Evolutionary conservation across 2,113 vertebrate species (phyloP), one percentile per base, ranked within the genome.

Genomic region (Calyptommatus sinebrachiatus): DNA sequence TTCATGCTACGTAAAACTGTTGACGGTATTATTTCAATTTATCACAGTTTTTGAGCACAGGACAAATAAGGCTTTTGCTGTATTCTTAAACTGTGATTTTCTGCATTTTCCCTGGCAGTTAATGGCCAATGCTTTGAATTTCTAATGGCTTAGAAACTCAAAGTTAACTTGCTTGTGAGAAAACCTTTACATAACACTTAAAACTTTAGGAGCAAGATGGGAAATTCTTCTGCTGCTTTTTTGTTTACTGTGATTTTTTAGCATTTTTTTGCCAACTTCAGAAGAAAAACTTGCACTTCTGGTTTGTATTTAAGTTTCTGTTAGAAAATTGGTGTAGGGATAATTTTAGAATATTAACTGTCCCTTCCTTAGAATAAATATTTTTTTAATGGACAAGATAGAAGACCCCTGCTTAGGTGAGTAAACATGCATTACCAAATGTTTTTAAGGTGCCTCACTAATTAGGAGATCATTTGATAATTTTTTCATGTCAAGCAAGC

Each of bases 1-100:
- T 31, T 67, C 24, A 77, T 68, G 46, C 20, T 68, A 26, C n/a
- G 21, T 21, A 21, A 41, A 20, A 62, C 61, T 71, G 1, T 50
- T 82, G 77, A 48, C 80, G 79, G 26, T 85, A 72, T 71, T 77
- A 1, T 53, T 77, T 29, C 68, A 28, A 67, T 77, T 0, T 62
- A 24, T 9, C 20, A 35, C 71, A 57, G 7, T 69, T 86, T 35
- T 77, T 28, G 62, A 57, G 14, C 24, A 5, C 73, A 46, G 35
- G 53, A 74, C 74, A 45, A 12, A 22, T 57, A 41, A 66, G 83
- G 9, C 1, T 68, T 68, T 77, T 21, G 68, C 7, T 18, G 63
- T 77, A 21, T 48, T 66, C 41, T 14, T 65, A 48, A 65, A 45
- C 26, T 53, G 67, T 67, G 46, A 67, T 67, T 46, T 21, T 50